A percentile compares a stretch with the other conserved stretches of the same genome.
Conservation (phyloP, 2,113 vertebrate genomes). For the Protomyctophum bolini region DNA sequence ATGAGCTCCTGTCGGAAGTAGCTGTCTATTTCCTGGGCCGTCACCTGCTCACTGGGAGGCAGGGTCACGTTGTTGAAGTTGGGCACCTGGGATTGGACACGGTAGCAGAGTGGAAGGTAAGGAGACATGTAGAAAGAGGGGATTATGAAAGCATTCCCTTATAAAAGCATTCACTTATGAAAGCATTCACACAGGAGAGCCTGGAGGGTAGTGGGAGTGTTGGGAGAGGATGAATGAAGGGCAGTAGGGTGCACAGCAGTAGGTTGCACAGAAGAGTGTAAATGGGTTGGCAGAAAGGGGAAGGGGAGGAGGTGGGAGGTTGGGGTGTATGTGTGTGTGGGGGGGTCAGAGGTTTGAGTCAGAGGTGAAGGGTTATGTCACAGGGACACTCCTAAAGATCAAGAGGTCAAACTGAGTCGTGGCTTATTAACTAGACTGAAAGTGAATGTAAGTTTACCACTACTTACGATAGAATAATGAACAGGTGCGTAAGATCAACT, state of each 20-base stretch:
- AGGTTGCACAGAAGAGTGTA: neutral
- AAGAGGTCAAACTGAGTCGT: slow-evolving; percentile 50
- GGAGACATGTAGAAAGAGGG: no score
- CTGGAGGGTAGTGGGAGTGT: neutral
- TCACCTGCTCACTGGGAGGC: slow-evolving; percentile 81
- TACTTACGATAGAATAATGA: neutral
- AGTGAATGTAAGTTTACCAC: slow-evolving; percentile 12
- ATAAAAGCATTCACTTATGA: no score
- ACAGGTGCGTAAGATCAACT: neutral
- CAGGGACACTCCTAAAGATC: slow-evolving; percentile 44
- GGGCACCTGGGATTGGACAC: slow-evolving; percentile 76
- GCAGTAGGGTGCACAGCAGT: neutral
- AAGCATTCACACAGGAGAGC: no score
- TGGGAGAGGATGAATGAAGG: neutral
- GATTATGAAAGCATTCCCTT: no score
- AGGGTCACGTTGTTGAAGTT: slow-evolving; percentile 87
- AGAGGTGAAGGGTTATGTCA: slow-evolving; percentile 57
- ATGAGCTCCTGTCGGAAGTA: slow-evolving; percentile 90
- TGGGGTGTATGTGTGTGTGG: slow-evolving; percentile 3
- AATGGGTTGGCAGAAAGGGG: slow-evolving; percentile 4
- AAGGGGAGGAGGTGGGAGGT: slow-evolving; percentile 14
- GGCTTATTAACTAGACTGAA: slow-evolving; percentile 42
- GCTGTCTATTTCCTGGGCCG: slow-evolving; percentile 88
- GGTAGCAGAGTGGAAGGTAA: no score
- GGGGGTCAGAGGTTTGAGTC: slow-evolving; percentile 48